Evolutionary conservation across 2,888 invertebrate species (phyloP).

Genomic region (Sarcophaga rosellei): DNA sequence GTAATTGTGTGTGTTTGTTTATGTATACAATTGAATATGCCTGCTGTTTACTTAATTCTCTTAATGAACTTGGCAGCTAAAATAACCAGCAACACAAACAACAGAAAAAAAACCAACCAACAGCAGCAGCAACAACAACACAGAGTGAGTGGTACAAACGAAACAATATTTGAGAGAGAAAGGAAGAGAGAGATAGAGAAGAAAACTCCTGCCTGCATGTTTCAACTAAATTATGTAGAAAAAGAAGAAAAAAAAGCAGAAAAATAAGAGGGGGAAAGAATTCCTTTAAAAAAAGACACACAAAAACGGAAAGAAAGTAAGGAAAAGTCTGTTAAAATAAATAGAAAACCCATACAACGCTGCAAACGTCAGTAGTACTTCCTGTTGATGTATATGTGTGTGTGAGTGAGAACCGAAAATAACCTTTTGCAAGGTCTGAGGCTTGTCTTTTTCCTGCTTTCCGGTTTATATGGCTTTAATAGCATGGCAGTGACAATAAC

Average conservation of each 20-base stretch:
- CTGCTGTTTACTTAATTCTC: slow-evolving; percentile 59
- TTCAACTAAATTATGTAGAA: slow-evolving; percentile 36
- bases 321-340: slow-evolving; percentile 6
- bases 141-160: neutral
- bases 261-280: neutral
- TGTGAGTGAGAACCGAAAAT: neutral
- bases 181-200: too few species aligned
- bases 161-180: neutral
- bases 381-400: neutral
- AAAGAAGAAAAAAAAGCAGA: neutral
- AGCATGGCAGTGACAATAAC: neutral
- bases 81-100: slow-evolving; percentile 34
- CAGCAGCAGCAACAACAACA: neutral
- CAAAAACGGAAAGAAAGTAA: neutral
- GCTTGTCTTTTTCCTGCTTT: slow-evolving; percentile 32
- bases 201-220: slow-evolving; percentile 10
- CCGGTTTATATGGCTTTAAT: slow-evolving; percentile 19
- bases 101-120: neutral
- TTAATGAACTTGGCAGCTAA: slow-evolving; percentile 64
- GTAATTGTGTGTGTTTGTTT: slow-evolving; percentile 8
- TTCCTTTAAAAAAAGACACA: too few species aligned
- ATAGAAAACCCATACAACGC: neutral
- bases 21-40: slow-evolving; percentile 19
- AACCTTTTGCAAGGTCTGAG: slow-evolving; percentile 32
- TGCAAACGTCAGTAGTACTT: neutral